Percentiles rank a stretch among this genome's conserved stretches.
phyloP scores from a whole-genome alignment of 2,113 vertebrate genomes.

The Geothlypis trichas region DNA sequence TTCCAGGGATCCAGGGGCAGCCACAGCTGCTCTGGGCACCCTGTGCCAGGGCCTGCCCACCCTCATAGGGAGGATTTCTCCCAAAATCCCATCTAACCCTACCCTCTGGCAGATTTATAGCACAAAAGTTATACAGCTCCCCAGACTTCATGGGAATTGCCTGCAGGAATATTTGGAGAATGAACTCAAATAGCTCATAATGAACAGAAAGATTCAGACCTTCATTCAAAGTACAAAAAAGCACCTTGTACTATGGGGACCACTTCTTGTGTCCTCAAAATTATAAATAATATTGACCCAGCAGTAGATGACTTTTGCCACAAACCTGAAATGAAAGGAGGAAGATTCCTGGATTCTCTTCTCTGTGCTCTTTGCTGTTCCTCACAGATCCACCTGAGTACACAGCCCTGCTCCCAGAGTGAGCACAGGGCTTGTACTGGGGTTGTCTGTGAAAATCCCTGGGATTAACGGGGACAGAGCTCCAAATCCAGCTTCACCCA shows the following conservation, averaged over 20 bases:
- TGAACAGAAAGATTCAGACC: background rate
- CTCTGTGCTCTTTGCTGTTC: background rate
- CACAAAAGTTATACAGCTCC: background rate
- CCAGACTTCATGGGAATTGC: background rate
- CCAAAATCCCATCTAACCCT: background rate
- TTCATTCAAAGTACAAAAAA: background rate
- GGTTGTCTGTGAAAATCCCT: background rate
- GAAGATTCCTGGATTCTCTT: background rate
- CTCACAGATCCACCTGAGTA: background rate
- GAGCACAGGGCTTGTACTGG: background rate
- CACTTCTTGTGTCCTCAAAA: background rate
- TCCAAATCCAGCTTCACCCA: background rate
- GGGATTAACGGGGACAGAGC: fast-evolving
- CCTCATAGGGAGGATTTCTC: background rate
- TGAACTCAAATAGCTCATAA: background rate
- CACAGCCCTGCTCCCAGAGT: background rate
- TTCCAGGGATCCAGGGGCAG: background rate
- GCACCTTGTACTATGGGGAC: no score
- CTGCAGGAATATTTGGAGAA: background rate
- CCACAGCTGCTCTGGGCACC: background rate
- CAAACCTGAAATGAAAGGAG: background rate
- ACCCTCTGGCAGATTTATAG: background rate
- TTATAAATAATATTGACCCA: background rate
- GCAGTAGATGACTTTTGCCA: background rate
- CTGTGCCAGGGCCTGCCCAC: background rate